Conservation (phyloP, 1,140 invertebrate species). For the Drosophila equinoxialis region DNA sequence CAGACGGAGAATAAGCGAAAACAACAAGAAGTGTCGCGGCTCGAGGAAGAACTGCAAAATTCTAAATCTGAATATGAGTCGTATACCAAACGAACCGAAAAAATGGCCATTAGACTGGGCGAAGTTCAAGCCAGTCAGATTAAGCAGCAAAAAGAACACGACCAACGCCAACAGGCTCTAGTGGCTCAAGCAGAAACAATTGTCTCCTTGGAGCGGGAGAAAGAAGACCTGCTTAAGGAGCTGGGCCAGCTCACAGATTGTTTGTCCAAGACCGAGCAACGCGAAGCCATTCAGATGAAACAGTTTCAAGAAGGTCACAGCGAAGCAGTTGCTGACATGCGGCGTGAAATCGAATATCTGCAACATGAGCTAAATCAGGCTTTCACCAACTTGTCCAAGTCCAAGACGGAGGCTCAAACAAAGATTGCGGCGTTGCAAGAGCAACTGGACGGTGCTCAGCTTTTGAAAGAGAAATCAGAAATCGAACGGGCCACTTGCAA, state of each 20-base stretch:
- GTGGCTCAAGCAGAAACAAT: slow-evolving; percentile 9
- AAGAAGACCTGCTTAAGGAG: slow-evolving; percentile 25
- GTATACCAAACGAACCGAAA: slow-evolving; percentile 47
- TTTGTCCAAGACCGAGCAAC: not conserved
- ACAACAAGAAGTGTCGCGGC: slow-evolving; percentile 25
- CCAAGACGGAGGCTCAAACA: not conserved
- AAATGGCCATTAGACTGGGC: slow-evolving; percentile 46
- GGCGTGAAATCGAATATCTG: slow-evolving; percentile 40
- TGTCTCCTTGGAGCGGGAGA: slow-evolving; percentile 37
- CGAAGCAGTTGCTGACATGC: slow-evolving; percentile 48
- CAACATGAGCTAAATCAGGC: not conserved
- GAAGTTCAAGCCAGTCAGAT: slow-evolving; percentile 37
- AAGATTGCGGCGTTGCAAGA: not conserved
- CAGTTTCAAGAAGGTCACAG: not conserved
- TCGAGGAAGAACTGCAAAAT: slow-evolving; percentile 13
- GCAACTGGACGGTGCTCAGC: not conserved
- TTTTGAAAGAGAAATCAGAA: slow-evolving; percentile 7
- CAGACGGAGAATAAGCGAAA: not conserved
- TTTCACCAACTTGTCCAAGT: not conserved
- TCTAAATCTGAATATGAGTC: slow-evolving; percentile 16
- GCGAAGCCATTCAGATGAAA: slow-evolving; percentile 4
- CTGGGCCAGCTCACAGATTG: slow-evolving; percentile 19
- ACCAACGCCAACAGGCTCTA: not conserved
- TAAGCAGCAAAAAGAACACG: slow-evolving; percentile 42
- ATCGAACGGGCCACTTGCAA: slow-evolving; percentile 1